Base-by-base conservation (phyloP, 2,888 invertebrate species). In the Agriotes lineatus region DNA sequence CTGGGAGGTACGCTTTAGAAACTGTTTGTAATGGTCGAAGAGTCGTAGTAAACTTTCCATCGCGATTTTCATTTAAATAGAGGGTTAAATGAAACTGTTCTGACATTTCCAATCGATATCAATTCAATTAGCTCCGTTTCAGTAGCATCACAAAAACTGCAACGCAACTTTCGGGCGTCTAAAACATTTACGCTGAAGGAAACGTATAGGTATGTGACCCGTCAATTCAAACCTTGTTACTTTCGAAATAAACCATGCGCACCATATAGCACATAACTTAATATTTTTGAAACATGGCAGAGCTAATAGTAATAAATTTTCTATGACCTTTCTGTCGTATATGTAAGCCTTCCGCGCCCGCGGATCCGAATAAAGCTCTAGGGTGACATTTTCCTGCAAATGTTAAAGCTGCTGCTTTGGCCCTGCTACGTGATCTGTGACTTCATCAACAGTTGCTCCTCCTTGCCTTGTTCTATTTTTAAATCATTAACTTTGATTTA, bases 381-480 rank as follows among this genome's bases (percentile, higher is more conserved):
- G 79, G 79, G 80, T 82, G 82, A 82, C 82, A 82, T 82, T 82
- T 71, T 81, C 74, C 77, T 78, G 76, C 76, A 82, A 83, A 82
- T 82, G 82, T 82, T 82, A 82, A 80, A 80, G 77, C 78, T 76
- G 74, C 75, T 76, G 64, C 74, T 71, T 73, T 74, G 75, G 75
- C 76, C 78, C 74, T 75, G 79, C 74, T 80, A 82, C 81, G 82
- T 82, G 82, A 82, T 82, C 82, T 80, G 80, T 78, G 80, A 82
- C 81, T 80, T 79, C 79, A 77, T 79, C 77, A 76, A 77, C 80
- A 77, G 75, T 78, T 79, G 77, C 76, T 77, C 77, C 77, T 78
- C 74, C 79, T 78, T 78, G 76, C 76, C 79, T 79, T 77, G 52
- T 63, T 48, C 78, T 80, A 78, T 80, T 78, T 80, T 79, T 79